Evolutionary conservation across 2,888 invertebrate species (phyloP), one percentile per base, ranked within the genome.

Genomic region (Galeruca laticollis): DNA sequence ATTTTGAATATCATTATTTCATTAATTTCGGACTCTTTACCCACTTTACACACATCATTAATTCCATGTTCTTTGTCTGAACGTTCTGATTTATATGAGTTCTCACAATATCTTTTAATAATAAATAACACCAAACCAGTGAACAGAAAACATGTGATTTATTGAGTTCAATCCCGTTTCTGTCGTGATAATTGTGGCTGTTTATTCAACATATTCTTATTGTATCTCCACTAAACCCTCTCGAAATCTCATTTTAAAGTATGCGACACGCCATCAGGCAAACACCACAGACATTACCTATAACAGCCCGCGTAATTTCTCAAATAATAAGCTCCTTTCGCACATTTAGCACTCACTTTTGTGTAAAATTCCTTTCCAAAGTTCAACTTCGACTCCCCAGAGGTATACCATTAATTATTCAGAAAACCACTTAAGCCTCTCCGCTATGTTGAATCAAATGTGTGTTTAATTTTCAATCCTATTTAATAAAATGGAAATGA

Each of bases 401-500:
- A 63, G 68, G 68, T 68, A 54, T 56, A 56, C 49, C 63, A 68
- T 68, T 68, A 68, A 68, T 68, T 68, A 68, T 59, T 40, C 68
- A 11, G 20, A 59, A 63, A 68, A 68, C 68, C 68, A 59, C 68
- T 68, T 68, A 68, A 68, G 68, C 68, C 59, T 40, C 60, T 62
- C 31, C 54, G 62, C 63, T 40, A 57, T 63, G 63, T 63, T 68
- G 62, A 68, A 63, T 68, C 68, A 63, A 68, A 68, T 59, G 63
- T 61, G 68, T 62, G 61, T 68, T 68, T 63, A 63, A 68, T 68
- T 68, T 57, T 47, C 63, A 63, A 68, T 63, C 68, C 68, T 63
- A 63, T 68, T 68, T 68, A 68, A 68, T 63, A 68, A 68, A 63
- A 68, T 68, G 68, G 49, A 68, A 68, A 68, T 68, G 57, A 63